Base-by-base conservation (phyloP, 2,888 invertebrate genomes). In the Mycalesis mineus region DNA sequence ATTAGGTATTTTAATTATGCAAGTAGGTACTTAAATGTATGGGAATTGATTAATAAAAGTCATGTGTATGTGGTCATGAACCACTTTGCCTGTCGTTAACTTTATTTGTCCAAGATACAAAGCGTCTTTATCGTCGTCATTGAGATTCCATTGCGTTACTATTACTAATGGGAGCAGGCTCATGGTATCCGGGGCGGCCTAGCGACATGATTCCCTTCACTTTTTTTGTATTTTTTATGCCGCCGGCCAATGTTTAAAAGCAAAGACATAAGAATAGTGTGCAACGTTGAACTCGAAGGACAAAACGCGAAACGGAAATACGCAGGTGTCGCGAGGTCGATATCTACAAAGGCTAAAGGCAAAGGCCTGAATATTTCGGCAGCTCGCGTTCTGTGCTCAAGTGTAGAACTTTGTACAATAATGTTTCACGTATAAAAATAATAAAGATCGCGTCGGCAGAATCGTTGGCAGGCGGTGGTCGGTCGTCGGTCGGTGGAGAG, bases 281-380 rank as follows among this genome's bases (percentile, higher is more conserved):
- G 90, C 90, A 88, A 82, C 72, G 79, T 80, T 79, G 79, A 86
- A 88, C 84, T 83, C 71, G 70, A 72, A 65, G 74, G 81, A 80
- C 82, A 83, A 80, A 89, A 82, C 84, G 82, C 84, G 84, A 80
- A 82, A 81, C 76, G 83, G 84, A 85, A 88, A 83, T 85, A 88
- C 75, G 82, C 86, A 84, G 77, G 66, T 57, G 64, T 63, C 41
- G 37, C 55, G 48, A 55, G 60, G 69, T 62, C 60, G 66, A 67
- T 58, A 66, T 64, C 67, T 65, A 68, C 69, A 70, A 41, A 40
- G 49, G 39, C 41, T 57, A 55, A 39, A 48, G 48, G 59, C 77
- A 66, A 11, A 47, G 52, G 44, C 60, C 77, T 82, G 82, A 83
- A 80, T 84, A 86, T 82, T 83, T 83, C 77, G 52, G 78, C 70